phyloP scores from a whole-genome alignment of 2,797 vertebrate species.

The Eupleurogrammus muticus region DNA sequence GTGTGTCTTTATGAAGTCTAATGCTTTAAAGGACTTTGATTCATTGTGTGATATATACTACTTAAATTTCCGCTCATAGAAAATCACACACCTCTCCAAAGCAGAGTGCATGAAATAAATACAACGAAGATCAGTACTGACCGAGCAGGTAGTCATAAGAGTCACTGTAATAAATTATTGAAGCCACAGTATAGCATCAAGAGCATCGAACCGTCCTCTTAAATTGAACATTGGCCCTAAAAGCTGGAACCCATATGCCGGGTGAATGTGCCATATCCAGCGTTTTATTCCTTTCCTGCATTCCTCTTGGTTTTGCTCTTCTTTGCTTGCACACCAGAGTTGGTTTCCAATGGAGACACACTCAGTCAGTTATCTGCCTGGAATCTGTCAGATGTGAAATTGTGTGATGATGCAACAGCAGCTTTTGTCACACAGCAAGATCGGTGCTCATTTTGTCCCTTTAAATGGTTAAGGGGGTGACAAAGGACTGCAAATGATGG shows the following conservation, averaged over 20 bases:
- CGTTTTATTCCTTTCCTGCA: not conserved
- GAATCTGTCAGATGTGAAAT: conserved; percentile 29
- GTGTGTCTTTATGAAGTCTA: not conserved
- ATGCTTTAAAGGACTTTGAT: conserved; percentile 13
- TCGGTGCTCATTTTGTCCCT: conserved; percentile 7
- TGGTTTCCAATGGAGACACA: conserved; percentile 26
- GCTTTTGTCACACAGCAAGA: conserved; percentile 10
- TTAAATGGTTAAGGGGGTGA: conserved; percentile 26
- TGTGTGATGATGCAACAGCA: conserved; percentile 7
- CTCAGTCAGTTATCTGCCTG: conserved; percentile 22
- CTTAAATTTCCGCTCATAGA: not conserved
- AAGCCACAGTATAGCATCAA: conserved; percentile 35
- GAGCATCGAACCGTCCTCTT: not conserved
- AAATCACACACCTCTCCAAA: not conserved
- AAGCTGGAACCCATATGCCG: not conserved
- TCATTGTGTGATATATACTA: conserved; percentile 3
- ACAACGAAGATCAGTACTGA: conserved; percentile 18
- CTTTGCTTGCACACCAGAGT: conserved; percentile 7
- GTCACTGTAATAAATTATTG: conserved; percentile 45
- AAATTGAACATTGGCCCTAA: conserved; percentile 1
- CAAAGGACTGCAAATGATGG: conserved; percentile 43
- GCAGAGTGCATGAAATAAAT: conserved; percentile 23
- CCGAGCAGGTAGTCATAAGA: conserved; percentile 28
- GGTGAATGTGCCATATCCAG: conserved; percentile 4
- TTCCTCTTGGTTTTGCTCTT: conserved; percentile 7